Percentiles rank a stretch among this genome's conserved stretches.
phyloP scores from a whole-genome alignment of 2,797 vertebrate genomes.

The Megaceryle alcyon region DNA sequence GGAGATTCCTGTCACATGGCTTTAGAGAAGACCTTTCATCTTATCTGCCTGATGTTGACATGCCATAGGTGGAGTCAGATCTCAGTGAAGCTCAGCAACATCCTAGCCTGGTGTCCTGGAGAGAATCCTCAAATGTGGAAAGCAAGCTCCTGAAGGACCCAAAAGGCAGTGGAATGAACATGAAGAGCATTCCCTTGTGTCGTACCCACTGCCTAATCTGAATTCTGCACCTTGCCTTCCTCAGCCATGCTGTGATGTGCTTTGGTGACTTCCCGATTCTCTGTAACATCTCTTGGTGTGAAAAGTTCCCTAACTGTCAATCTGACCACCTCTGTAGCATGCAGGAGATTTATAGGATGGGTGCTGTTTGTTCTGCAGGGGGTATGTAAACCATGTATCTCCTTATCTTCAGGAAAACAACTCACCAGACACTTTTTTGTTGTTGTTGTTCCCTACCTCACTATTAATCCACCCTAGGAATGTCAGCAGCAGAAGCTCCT shows the following conservation, averaged over 20 bases:
- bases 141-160: neutral
- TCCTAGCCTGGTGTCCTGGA: neutral
- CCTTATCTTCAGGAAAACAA: neutral
- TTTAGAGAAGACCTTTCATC: neutral
- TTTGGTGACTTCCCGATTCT: neutral
- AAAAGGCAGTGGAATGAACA: neutral
- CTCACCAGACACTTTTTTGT: neutral
- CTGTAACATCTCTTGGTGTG: neutral
- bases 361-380: neutral
- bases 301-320: fast-evolving
- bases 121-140: neutral
- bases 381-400: neutral
- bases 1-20: neutral
- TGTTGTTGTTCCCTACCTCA: neutral
- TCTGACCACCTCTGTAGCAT: neutral
- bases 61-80: neutral
- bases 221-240: neutral
- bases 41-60: neutral
- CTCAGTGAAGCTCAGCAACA: neutral
- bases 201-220: neutral
- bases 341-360: neutral
- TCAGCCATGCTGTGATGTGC: neutral
- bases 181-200: neutral
- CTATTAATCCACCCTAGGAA: neutral
- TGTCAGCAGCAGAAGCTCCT: neutral